phyloP scores from a whole-genome alignment of 2,797 vertebrate genomes.

The Columba guinea region DNA sequence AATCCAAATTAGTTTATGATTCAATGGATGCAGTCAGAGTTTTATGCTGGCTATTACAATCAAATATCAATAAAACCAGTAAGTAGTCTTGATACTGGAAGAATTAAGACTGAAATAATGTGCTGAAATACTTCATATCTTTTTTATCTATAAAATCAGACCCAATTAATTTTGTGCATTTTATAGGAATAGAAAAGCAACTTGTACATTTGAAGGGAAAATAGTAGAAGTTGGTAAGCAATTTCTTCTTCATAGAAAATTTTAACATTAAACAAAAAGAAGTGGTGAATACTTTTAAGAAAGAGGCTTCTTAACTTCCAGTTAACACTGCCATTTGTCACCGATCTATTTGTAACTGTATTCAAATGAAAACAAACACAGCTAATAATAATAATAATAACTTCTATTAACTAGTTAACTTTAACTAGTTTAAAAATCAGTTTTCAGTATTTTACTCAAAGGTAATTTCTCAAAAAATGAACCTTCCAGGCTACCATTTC shows the following conservation, averaged over 20 bases:
- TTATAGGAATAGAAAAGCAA: background rate
- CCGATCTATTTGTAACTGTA: background rate
- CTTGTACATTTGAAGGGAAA: background rate
- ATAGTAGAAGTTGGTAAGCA: background rate
- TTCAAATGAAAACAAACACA: background rate
- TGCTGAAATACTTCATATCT: background rate
- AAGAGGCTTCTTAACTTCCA: background rate
- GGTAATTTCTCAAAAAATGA: background rate
- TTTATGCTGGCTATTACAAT: background rate
- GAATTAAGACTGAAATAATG: background rate
- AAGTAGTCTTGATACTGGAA: background rate
- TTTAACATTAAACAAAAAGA: background rate
- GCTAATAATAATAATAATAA: background rate
- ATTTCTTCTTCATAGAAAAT: background rate
- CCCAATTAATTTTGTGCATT: background rate
- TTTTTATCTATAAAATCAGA: background rate
- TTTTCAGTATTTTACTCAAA: background rate
- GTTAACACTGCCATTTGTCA: background rate
- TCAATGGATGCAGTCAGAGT: background rate
- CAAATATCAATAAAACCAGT: background rate
- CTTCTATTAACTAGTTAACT: background rate
- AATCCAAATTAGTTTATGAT: background rate
- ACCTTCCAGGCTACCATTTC: background rate
- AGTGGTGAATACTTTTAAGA: background rate
- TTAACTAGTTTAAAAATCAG: background rate